Percentiles rank a stretch among this genome's conserved stretches.
Conservation (phyloP, 2,797 vertebrate genomes). For the Menidia menidia region DNA sequence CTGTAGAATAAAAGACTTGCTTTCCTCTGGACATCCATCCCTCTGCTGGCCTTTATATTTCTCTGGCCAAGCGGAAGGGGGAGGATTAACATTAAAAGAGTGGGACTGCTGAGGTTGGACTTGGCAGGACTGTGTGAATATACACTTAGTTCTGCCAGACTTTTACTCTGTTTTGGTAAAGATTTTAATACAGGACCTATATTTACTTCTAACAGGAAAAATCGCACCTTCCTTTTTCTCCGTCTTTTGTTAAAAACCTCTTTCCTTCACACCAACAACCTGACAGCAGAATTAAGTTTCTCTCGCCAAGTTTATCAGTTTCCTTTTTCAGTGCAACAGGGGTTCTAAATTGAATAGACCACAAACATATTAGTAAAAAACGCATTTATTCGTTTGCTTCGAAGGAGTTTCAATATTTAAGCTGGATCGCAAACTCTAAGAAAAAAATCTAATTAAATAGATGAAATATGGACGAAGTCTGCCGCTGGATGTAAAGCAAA, state of each 20-base stretch:
- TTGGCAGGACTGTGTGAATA: constrained; percentile 60
- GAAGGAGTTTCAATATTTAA: background rate
- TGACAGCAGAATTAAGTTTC: background rate
- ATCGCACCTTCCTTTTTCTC: constrained; percentile 36
- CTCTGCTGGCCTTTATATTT: constrained; percentile 63
- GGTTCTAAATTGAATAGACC: background rate
- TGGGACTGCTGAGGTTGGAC: constrained; percentile 64
- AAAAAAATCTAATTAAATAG: background rate
- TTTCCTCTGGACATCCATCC: constrained; percentile 71
- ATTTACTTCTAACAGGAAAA: constrained; percentile 31
- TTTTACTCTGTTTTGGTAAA: constrained; percentile 54
- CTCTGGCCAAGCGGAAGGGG: constrained; percentile 49
- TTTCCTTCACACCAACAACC: background rate
- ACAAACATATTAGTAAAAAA: constrained; percentile 8
- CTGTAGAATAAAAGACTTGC: constrained; percentile 63
- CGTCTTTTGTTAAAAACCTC: constrained; percentile 34
- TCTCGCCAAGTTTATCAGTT: background rate
- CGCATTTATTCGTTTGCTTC: constrained; percentile 1
- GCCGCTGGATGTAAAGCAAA: constrained; percentile 2
- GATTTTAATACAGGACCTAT: constrained; percentile 41
- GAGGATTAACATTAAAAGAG: constrained; percentile 73
- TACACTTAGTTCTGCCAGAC: constrained; percentile 58
- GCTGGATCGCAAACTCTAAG: background rate
- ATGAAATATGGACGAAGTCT: background rate
- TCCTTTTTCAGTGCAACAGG: background rate